Percentiles rank a stretch among this genome's conserved stretches.
Conservation (phyloP, 2,888 invertebrate genomes). For the Drosophila histrio region DNA sequence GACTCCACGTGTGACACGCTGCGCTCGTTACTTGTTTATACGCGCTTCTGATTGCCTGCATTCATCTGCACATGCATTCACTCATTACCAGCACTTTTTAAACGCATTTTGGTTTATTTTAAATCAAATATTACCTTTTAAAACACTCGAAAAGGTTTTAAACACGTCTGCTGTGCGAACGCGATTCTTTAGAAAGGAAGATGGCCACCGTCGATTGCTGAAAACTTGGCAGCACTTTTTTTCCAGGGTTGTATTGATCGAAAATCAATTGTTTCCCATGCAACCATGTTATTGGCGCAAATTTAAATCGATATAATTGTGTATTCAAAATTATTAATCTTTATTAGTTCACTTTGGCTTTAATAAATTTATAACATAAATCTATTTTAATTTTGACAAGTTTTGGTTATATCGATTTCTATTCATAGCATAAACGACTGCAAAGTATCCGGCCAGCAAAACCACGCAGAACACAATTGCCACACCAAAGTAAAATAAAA, state of each 20-base stretch:
- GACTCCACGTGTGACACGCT: conserved; percentile 79
- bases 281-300: conserved; percentile 34
- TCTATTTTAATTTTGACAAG: conserved; percentile 69
- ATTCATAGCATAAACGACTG: conserved; percentile 39
- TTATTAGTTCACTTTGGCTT: conserved; percentile 31
- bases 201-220: conserved; percentile 67
- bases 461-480: conserved; percentile 39
- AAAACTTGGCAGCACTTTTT: conserved; percentile 54
- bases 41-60: conserved; percentile 16
- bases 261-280: conserved; percentile 13
- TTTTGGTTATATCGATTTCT: conserved; percentile 63
- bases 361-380: not conserved
- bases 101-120: conserved; percentile 35
- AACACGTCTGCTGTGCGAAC: conserved; percentile 83
- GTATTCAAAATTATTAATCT: not conserved
- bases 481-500: conserved; percentile 82
- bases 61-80: conserved; percentile 16
- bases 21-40: conserved; percentile 15
- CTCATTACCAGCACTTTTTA: conserved; percentile 9
- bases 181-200: conserved; percentile 83
- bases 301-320: conserved; percentile 13
- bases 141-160: conserved; percentile 83
- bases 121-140: conserved; percentile 81
- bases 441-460: conserved; percentile 51
- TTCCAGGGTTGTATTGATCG: conserved; percentile 29